Base-by-base conservation (phyloP, 1,140 invertebrate species). In the Pissodes strobi region DNA sequence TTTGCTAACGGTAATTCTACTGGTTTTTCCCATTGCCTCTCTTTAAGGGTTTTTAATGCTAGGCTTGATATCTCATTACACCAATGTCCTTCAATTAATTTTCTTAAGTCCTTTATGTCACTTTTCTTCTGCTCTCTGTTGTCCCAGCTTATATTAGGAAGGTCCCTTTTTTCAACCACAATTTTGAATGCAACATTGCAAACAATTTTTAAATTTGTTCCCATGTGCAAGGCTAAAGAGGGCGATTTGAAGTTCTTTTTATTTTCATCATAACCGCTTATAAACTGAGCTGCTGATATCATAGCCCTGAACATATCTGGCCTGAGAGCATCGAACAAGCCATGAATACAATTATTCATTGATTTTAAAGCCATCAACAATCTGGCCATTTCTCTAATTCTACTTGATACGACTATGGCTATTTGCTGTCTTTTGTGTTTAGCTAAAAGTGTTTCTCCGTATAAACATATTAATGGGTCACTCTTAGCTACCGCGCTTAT, bases 351-450 rank as follows among this genome's bases (percentile, higher is more conserved):
- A 37, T 21, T 45, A n/a, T 15, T 25, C 39, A 34, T 38, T n/a
- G n/a, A n/a, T 27, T 55, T 51, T 55, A 68, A 23, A 1, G 27
- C 55, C 13, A 68, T 27, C 19, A 48, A 22, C n/a, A 67, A 17
- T 67, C 67, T 25, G 8, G 38, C 66, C 13, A 68, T 57, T 57
- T 69, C 67, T 27, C 64, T 23, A 1, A 69, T 52, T 43, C 59
- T 56, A 17, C 63, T 67, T 3, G 67, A 69, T 22, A 58, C 38
- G 1, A 69, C 45, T 46, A 12, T 39, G 2, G 34, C 13, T 13
- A 69, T 67, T 53, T 66, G 55, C 38, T 67, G 46, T 58, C 64
- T 62, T 45, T 63, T 69, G 27, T 69, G 65, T 53, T 57, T 64
- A 48, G 30, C 53, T 21, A 69, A 21, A 34, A 55, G 45, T 1